Conservation (phyloP, 2,888 invertebrate species). For the Coleophora deauratella region DNA sequence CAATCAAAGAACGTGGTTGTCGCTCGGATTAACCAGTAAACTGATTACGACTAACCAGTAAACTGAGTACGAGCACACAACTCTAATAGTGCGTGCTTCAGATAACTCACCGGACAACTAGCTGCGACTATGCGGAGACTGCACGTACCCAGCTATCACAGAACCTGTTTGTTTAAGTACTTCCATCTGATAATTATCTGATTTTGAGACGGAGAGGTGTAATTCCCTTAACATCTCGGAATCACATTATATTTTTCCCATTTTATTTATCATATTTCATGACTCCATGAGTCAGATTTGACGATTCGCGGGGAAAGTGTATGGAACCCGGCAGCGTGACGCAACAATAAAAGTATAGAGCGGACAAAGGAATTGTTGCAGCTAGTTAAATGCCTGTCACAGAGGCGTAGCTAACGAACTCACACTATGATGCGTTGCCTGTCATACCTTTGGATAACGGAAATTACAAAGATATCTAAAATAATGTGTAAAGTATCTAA, state of each 20-base stretch:
- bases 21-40: slow-evolving; percentile 9
- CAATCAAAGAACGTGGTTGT: slow-evolving; percentile 18
- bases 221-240: neutral
- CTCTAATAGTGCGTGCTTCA: slow-evolving; percentile 18
- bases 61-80: slow-evolving; percentile 4
- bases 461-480: too few relatives aligned
- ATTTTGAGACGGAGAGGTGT: neutral
- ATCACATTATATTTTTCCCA: slow-evolving; percentile 25
- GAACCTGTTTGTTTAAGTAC: slow-evolving; percentile 17
- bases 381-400: slow-evolving; percentile 43
- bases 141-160: slow-evolving; percentile 21
- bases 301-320: slow-evolving; percentile 66
- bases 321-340: slow-evolving; percentile 47
- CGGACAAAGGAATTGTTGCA: slow-evolving; percentile 64
- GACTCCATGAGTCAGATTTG: slow-evolving; percentile 46
- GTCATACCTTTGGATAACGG: too few relatives aligned
- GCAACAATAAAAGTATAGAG: slow-evolving; percentile 65
- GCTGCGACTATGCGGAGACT: slow-evolving; percentile 16
- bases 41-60: slow-evolving; percentile 4
- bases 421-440: too few relatives aligned
- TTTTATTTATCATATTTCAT: slow-evolving; percentile 35
- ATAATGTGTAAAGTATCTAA: too few relatives aligned
- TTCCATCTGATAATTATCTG: slow-evolving; percentile 27
- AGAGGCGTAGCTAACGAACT: slow-evolving; percentile 40
- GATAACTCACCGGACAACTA: slow-evolving; percentile 17